Evolutionary conservation across 2,888 invertebrate genomes (phyloP), one percentile per base, ranked within the genome.

Genomic region (Pristionchus maxplancki): DNA sequence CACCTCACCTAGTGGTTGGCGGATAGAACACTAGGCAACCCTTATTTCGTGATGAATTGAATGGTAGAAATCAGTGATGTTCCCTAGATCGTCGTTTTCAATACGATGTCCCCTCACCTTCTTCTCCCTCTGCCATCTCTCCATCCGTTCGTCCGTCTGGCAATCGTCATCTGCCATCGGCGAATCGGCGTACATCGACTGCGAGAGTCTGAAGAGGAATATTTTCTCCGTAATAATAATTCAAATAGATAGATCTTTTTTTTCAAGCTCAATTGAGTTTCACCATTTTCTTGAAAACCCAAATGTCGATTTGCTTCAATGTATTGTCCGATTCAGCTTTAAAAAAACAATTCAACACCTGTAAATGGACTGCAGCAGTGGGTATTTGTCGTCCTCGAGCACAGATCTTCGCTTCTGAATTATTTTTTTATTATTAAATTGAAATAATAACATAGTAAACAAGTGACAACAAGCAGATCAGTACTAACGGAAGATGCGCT

Each of bases 331-430:
- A 34, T 4, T 24, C 17, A 1, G 17, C 31, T 2, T 13, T 78
- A 31, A 50, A 82, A 50, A n/a, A n/a, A n/a, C n/a, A n/a, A n/a
- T n/a, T n/a, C 1, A 53, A 34, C 13, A 83, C 82, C 82, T 83
- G 82, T 83, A 83, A 83, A 83, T 83, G 24, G 82, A 83, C 82
- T 83, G 82, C 34, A 83, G 15, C 50, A 83, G 44, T 28, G 82
- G 82, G 37, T 83, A 83, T n/a, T 83, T 83, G 82, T 83, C 82
- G 82, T 83, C 82, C 37, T 83, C 82, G 37, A 83, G 82, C 53
- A 83, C 82, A 4, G 82, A 83, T 3, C 78, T 34, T 24, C 78
- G 78, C 37, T 78, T 78, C 78, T 78, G 13, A 1, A 48, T 34
- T 37, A 71, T 17, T 37, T 37, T 6, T n/a, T 64, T 64, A 48